A percentile compares a stretch with the other conserved stretches of the same genome.
phyloP scores from a whole-genome alignment of 2,888 invertebrate genomes.

The Beris chalybata region DNA sequence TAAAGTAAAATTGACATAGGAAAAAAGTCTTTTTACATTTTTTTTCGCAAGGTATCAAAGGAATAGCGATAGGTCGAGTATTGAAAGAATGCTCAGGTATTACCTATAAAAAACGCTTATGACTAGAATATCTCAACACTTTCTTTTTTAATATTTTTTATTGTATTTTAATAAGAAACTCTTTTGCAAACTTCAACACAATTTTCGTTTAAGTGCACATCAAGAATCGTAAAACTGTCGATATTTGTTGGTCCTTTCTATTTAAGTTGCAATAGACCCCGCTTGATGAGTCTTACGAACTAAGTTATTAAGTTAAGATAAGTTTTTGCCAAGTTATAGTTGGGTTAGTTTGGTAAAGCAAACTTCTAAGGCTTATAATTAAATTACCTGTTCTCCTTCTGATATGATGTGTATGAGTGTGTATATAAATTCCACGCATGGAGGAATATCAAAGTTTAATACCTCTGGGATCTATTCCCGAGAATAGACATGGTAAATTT shows the following conservation, averaged over 20 bases:
- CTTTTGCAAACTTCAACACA: too few relatives aligned
- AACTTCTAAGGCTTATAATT: slow-evolving; percentile 25
- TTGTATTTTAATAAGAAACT: too few relatives aligned
- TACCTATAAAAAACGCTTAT: too few relatives aligned
- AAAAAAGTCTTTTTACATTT: too few relatives aligned
- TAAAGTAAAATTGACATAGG: too few relatives aligned
- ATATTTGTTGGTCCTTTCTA: background rate
- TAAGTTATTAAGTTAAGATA: slow-evolving; percentile 30
- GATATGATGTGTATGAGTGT: background rate
- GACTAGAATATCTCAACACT: too few relatives aligned
- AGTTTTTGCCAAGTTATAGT: slow-evolving; percentile 29
- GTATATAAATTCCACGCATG: background rate
- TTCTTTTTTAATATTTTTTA: too few relatives aligned
- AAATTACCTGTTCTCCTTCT: slow-evolving; percentile 19
- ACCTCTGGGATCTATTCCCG: slow-evolving; percentile 34
- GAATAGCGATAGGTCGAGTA: too few relatives aligned
- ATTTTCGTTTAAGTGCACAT: too few relatives aligned
- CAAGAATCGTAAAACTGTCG: too few relatives aligned
- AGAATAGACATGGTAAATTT: slow-evolving; percentile 35
- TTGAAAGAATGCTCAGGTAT: too few relatives aligned
- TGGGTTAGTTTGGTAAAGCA: slow-evolving; percentile 18
- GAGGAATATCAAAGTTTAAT: slow-evolving; percentile 31
- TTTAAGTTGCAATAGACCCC: slow-evolving; percentile 28
- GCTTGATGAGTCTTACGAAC: slow-evolving; percentile 33
- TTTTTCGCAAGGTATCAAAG: too few relatives aligned